These are phyloP conservation scores for Camptogramma bilineatum DNA, from an alignment of 2,888 invertebrate genomes.

Conservation along the genomic window DNA sequence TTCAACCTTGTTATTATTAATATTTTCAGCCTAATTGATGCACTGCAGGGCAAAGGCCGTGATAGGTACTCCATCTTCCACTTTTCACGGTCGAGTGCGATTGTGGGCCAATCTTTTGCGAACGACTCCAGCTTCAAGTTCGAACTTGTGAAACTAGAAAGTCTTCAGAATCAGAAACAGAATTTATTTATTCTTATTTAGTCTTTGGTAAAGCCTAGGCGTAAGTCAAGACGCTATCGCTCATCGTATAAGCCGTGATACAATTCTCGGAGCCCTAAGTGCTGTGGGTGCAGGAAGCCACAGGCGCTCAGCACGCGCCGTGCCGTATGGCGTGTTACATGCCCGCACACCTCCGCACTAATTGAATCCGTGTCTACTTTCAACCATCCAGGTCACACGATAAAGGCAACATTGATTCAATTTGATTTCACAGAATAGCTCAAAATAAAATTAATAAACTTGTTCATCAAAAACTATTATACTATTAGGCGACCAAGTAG, in stretches of 20 bases:
- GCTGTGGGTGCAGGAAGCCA: conserved; percentile 73
- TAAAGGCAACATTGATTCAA: conserved; percentile 30
- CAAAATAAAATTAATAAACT: not conserved
- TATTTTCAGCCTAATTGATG: no score
- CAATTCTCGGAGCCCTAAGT: conserved; percentile 60
- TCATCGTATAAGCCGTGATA: conserved; percentile 31
- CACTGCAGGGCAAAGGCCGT: no score
- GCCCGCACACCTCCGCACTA: conserved; percentile 69
- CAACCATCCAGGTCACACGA: conserved; percentile 31
- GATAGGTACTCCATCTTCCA: no score
- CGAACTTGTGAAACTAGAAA: no score
- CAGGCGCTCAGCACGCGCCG: conserved; percentile 59
- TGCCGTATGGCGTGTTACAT: conserved; percentile 65
- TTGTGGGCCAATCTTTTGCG: no score
- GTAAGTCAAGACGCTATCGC: conserved; percentile 39
- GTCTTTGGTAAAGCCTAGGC: no score
- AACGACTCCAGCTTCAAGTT: no score
- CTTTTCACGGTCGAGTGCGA: no score
- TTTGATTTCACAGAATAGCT: conserved; percentile 12
- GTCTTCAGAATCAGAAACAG: no score
- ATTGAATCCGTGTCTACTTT: conserved; percentile 71
- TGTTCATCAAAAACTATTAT: not conserved
- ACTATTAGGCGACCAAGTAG: no score
- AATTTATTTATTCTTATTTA: no score
- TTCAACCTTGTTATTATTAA: no score